A percentile compares a stretch with the other conserved stretches of the same genome.
Evolutionary conservation across 2,797 vertebrate genomes (phyloP).

Genomic region (Columba guinea): DNA sequence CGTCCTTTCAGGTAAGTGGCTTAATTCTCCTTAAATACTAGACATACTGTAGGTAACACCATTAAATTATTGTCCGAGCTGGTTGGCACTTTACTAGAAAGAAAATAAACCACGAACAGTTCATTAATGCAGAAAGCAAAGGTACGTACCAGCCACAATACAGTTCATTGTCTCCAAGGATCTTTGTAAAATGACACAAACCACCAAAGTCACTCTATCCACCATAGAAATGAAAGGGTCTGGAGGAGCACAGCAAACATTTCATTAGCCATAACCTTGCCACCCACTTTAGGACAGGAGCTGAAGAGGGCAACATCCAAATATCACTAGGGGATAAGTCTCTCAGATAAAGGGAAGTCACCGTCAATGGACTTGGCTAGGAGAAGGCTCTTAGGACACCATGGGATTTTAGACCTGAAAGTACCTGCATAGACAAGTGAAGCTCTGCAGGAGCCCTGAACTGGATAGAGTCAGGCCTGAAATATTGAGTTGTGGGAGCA

Average conservation of each 20-base stretch:
- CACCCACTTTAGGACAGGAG: not conserved
- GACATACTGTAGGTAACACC: not conserved
- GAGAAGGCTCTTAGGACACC: not conserved
- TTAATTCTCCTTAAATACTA: not conserved
- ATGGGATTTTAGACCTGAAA: not conserved
- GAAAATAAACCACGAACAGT: not conserved
- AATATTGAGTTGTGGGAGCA: not conserved
- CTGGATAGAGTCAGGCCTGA: not conserved
- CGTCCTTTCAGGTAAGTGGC: not conserved
- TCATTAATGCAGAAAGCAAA: not conserved
- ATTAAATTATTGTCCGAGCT: not conserved
- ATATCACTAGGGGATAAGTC: not conserved
- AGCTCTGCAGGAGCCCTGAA: not conserved
- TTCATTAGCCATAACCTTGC: not conserved
- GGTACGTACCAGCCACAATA: accelerated
- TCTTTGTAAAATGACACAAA: not conserved
- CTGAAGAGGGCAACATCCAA: not conserved
- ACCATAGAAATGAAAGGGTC: accelerated
- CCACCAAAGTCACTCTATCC: not conserved
- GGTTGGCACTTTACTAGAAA: not conserved
- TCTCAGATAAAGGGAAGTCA: not conserved
- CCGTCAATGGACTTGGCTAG: not conserved
- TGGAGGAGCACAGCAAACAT: not conserved
- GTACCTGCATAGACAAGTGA: not conserved
- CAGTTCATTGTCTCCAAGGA: not conserved